Conservation (phyloP, 2,888 invertebrate genomes). For the Eristalis tenax region DNA sequence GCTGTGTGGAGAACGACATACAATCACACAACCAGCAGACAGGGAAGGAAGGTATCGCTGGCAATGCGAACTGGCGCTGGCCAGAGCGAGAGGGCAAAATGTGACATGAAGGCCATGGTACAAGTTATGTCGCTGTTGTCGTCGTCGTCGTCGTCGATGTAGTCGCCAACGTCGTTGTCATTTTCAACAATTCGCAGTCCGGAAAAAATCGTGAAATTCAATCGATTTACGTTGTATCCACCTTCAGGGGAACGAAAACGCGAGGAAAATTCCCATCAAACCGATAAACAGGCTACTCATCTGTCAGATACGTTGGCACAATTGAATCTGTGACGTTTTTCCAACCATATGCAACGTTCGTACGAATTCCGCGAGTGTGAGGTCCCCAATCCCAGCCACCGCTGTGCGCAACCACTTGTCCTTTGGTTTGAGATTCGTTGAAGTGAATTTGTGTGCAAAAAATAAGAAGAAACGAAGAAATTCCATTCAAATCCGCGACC, state of each 20-base stretch:
- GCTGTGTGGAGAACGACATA: slow-evolving; percentile 51
- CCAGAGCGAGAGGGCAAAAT: slow-evolving; percentile 66
- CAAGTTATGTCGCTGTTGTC: slow-evolving; percentile 73
- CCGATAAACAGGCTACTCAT: slow-evolving; percentile 24
- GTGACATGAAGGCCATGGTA: slow-evolving; percentile 74
- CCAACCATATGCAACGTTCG: slow-evolving; percentile 63
- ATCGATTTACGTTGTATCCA: slow-evolving; percentile 56
- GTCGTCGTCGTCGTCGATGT: slow-evolving; percentile 20
- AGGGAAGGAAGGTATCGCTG: slow-evolving; percentile 48
- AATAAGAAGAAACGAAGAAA: not conserved
- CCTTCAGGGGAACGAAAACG: slow-evolving; percentile 23
- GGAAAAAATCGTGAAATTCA: slow-evolving; percentile 59
- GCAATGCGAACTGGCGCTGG: slow-evolving; percentile 24
- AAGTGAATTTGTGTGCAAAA: slow-evolving; percentile 12
- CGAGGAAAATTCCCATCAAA: slow-evolving; percentile 13
- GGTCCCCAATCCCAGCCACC: slow-evolving; percentile 4
- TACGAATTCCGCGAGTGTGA: slow-evolving; percentile 5
- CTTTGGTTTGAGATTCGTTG: slow-evolving; percentile 13
- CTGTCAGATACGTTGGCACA: slow-evolving; percentile 26
- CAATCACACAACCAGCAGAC: slow-evolving; percentile 24
- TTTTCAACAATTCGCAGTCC: slow-evolving; percentile 70
- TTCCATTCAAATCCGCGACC: not conserved
- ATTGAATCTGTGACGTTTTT: slow-evolving; percentile 56
- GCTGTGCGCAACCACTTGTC: slow-evolving; percentile 27
- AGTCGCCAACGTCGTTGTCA: slow-evolving; percentile 67